A percentile compares a stretch with the other conserved stretches of the same genome.
These are phyloP conservation scores for Limnephilus marmoratus DNA, from an alignment of 2,888 invertebrate genomes.

Conservation along the genomic window DNA sequence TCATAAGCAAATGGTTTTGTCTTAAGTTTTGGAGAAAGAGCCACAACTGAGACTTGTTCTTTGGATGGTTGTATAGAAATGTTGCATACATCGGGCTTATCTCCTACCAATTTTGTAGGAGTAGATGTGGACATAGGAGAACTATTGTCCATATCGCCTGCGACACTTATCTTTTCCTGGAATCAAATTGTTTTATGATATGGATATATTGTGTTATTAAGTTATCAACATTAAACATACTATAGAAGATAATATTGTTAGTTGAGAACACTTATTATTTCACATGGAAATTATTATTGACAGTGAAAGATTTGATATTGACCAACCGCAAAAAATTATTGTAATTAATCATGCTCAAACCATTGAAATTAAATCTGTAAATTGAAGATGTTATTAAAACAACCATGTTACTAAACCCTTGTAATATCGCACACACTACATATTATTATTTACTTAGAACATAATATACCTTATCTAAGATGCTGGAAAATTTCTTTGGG, in stretches of 20 bases:
- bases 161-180: slow-evolving; percentile 46
- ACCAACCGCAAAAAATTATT: background rate
- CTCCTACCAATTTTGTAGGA: slow-evolving; percentile 70
- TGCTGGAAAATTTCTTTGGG: slow-evolving; percentile 52
- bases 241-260: slow-evolving; percentile 5
- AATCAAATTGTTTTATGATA: slow-evolving; percentile 8
- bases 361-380: background rate
- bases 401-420: slow-evolving; percentile 63
- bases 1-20: slow-evolving; percentile 60
- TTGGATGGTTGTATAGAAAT: slow-evolving; percentile 65
- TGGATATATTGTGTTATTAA: background rate
- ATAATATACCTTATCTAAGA: slow-evolving; percentile 56
- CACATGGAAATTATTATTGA: background rate
- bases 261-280: slow-evolving; percentile 17
- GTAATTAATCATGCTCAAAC: slow-evolving; percentile 24
- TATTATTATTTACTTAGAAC: slow-evolving; percentile 26
- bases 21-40: slow-evolving; percentile 72
- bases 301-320: background rate
- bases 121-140: slow-evolving; percentile 73
- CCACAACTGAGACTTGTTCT: slow-evolving; percentile 72
- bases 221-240: background rate
- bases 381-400: slow-evolving; percentile 26
- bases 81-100: slow-evolving; percentile 63
- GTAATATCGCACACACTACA: slow-evolving; percentile 40
- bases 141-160: slow-evolving; percentile 68